Evolutionary conservation across 92 coral and sea anemone species (phyloP).

Genomic region (Phenganax stokvisi): DNA sequence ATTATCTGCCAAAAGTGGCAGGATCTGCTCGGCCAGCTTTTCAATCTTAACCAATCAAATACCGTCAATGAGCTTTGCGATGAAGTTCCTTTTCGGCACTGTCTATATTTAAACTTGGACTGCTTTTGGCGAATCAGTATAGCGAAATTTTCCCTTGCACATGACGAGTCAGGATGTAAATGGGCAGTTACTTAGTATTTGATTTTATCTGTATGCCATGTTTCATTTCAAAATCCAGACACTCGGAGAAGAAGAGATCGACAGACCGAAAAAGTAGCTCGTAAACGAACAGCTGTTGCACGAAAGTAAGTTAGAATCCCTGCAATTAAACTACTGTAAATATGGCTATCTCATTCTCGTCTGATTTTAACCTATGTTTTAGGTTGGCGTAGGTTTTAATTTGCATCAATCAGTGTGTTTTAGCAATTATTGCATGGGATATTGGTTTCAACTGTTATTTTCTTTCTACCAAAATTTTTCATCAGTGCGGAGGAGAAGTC

Average conservation of each 20-base stretch:
- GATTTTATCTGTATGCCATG: background rate
- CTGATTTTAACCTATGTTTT: background rate
- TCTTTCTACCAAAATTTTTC: background rate
- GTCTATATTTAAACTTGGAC: too few species aligned
- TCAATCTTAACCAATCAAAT: too few species aligned
- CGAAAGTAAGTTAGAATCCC: slow-evolving; percentile 1
- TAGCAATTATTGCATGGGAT: background rate
- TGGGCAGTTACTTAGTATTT: background rate
- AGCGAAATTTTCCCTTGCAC: too few species aligned
- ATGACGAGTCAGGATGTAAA: background rate
- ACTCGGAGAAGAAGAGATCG: slow-evolving; percentile 35
- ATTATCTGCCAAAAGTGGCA: too few species aligned
- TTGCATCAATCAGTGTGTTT: slow-evolving; percentile 43
- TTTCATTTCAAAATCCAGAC: background rate
- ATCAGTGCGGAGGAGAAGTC: slow-evolving; percentile 18
- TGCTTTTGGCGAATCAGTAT: too few species aligned
- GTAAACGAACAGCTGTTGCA: background rate
- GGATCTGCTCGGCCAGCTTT: too few species aligned
- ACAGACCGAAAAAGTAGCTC: slow-evolving; percentile 16
- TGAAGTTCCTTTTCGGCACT: too few species aligned
- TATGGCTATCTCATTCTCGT: background rate
- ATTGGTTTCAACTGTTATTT: background rate
- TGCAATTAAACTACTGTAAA: background rate
- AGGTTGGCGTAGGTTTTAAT: slow-evolving; percentile 16
- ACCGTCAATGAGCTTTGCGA: too few species aligned